Evolutionary conservation across 2,888 invertebrate genomes (phyloP).

Genomic region (Epinotia bilunana): DNA sequence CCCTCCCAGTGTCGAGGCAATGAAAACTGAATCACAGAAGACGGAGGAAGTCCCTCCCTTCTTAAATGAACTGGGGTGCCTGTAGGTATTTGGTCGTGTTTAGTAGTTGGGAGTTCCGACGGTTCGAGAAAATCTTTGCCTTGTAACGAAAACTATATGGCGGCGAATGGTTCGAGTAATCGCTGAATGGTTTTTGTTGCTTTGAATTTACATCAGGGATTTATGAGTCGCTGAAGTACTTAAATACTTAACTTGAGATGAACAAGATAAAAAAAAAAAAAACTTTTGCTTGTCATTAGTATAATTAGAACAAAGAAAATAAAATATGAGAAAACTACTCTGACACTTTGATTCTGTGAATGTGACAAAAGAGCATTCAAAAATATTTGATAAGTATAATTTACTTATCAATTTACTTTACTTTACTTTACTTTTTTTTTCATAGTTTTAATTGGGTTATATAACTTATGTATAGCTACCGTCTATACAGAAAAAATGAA

Average conservation of each 20-base stretch:
- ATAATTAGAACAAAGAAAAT: no score
- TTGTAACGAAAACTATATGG: constrained; percentile 43
- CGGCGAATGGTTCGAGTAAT: constrained; percentile 28
- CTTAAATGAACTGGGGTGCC: constrained; percentile 45
- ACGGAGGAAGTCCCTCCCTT: constrained; percentile 44
- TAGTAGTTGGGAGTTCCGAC: constrained; percentile 23
- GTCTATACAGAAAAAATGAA: no score
- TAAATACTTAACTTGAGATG: not conserved
- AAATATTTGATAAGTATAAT: no score
- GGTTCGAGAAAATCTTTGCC: constrained; percentile 32
- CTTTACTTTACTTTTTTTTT: no score
- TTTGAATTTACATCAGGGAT: not conserved
- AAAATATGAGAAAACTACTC: no score
- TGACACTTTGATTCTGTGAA: no score
- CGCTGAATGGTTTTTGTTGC: constrained; percentile 12
- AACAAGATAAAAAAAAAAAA: no score
- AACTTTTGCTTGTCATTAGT: no score
- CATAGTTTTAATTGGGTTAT: no score
- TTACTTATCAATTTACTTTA: no score
- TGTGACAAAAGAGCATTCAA: no score
- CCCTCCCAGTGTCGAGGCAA: constrained; percentile 39
- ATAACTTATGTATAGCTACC: no score
- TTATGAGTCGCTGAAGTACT: not conserved
- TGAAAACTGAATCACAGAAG: constrained; percentile 45
- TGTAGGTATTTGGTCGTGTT: constrained; percentile 40